Evolutionary conservation across 2,888 invertebrate species (phyloP).

Genomic region (Mythimna impura): DNA sequence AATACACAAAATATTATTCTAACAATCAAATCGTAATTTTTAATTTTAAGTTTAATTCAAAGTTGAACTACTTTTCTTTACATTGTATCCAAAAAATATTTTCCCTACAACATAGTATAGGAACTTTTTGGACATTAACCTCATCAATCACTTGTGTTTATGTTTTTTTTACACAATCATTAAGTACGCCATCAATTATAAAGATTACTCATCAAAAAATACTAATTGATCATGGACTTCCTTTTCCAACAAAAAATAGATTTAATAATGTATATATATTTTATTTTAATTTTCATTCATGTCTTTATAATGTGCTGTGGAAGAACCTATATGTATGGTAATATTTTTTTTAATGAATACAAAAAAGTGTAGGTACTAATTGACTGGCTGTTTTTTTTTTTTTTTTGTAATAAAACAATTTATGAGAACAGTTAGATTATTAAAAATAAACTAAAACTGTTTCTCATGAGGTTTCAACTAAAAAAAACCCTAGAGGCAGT

Average conservation of each 20-base stretch:
- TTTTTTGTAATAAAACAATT: not conserved
- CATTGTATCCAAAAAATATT: not conserved
- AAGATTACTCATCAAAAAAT: slow-evolving; percentile 36
- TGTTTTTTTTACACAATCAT: slow-evolving; percentile 36
- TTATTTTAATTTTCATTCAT: not conserved
- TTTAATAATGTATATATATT: not conserved
- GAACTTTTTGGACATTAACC: slow-evolving; percentile 41
- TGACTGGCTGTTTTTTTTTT: not conserved
- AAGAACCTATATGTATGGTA: not conserved
- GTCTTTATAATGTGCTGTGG: not conserved
- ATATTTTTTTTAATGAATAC: not conserved
- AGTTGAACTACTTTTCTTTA: slow-evolving; percentile 10
- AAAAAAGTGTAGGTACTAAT: not conserved
- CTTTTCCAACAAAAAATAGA: slow-evolving; percentile 6
- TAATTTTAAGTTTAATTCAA: not conserved
- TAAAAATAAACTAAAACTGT: not conserved
- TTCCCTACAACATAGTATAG: not conserved
- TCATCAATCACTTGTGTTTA: slow-evolving; percentile 50
- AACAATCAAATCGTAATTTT: not conserved
- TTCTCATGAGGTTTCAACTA: not conserved
- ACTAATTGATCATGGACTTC: slow-evolving; percentile 19
- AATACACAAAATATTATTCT: not conserved
- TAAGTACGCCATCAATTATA: slow-evolving; percentile 45
- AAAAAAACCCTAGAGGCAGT: not conserved
- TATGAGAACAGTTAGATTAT: not conserved